Base-by-base conservation (phyloP, 1,140 invertebrate genomes). In the Brachionus sp. region DNA sequence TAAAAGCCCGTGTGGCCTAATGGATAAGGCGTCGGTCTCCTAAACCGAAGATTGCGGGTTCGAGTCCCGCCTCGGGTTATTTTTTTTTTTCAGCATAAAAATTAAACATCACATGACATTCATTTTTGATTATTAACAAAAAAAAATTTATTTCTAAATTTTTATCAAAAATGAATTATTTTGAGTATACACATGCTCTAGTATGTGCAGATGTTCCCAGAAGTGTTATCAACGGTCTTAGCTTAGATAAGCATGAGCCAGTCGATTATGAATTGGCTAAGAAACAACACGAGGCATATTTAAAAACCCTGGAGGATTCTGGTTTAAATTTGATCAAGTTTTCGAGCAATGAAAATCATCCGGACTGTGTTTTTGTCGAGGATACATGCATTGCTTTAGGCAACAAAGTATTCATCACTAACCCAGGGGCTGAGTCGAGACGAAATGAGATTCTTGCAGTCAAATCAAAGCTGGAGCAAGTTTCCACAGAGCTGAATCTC, bases 21-120 rank as follows among this genome's bases (percentile, higher is more conserved):
- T 87, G 88, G 88, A 89, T 88, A 88, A 89, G 88, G 88, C 88
- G 87, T 88, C 87, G 87, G 88, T 88, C 88, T 89, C 88, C 87
- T 88, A 89, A 88, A 89, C 88, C 88, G 88, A 87, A 86, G 87
- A 88, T 88, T 88, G 87, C 86, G 88, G 87, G 87, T 88, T 88
- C 87, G 87, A 88, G 87, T 88, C 87, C 87, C 86, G 85, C 86
- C 86, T 84, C 84, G 85, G 85, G 85, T 86, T 12, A 16, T 42
- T 83, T 68, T 68, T 64, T 82, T 62, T 66, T n/a, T 23, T 33
- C 25, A 44, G 23, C 29, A 29, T 2, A 42, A 42, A 42, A 1
- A 42, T 42, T 7, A 53, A 53, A 19, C 3, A 53, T 53, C 50
- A 53, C 50, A 19, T 53, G 50, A 53, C 50, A 46, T n/a, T 29